Base-by-base conservation (phyloP, 2,797 vertebrate genomes). In the Gadopsis bispinosus region DNA sequence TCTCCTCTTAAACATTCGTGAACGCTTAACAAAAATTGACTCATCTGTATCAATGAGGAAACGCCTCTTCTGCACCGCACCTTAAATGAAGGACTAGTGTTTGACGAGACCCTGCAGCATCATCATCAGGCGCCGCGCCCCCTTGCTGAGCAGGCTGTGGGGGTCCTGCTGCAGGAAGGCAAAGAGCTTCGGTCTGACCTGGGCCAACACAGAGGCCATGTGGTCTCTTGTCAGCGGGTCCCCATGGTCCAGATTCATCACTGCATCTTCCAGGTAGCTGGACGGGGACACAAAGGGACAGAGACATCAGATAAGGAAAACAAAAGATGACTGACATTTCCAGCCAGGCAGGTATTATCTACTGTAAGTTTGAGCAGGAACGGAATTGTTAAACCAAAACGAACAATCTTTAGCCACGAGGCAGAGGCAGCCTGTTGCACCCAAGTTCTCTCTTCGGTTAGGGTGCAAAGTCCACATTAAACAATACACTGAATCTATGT, bases 181-280 rank as follows among this genome's bases (percentile, higher is more conserved):
- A 74, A 96, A 96, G 73, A 99, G 96, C 94, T 98, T 99, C 84
- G 97, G 97, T 58, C 96, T 94, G 74, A 99, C 97, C 93, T 99
- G 98, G 84, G 95, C 87, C 95, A 99, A 93, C 79, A 99, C 97
- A 0, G 97, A 96, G n/a, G 97, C 95, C 97, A 99, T 98, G 95
- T 99, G 98, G 94, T 99, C 98, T 70, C 97, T 91, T 35, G 97
- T 99, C 89, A 99, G 96, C n/a, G 97, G 97, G 91, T 99, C 97
- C 0, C 95, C 93, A 89, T 98, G 97, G 94, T 99, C 97, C 89
- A 99, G 94, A 75, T 98, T 97, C 97, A 99, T 97, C 89, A 99
- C 96, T 0, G 98, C 98, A 19, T 99, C 98, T 89, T 99, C 98
- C 89, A 99, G 84, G 93, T 99, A 99, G 90, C 98, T 99, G 86